Conservation (phyloP, 2,888 invertebrate species). For the Ceraclea dissimilis region DNA sequence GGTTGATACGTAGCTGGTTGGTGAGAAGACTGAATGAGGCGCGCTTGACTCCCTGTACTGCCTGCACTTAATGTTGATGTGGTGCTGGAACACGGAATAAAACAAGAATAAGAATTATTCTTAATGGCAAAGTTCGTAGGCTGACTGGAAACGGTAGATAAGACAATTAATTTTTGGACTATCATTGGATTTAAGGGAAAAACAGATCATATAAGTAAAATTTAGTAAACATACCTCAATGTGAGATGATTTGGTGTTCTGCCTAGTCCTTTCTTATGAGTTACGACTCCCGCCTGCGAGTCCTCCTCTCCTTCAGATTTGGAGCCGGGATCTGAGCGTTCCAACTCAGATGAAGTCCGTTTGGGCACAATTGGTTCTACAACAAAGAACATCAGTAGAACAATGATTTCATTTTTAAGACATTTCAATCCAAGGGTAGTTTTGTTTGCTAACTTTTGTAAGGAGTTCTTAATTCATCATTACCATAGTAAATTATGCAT, state of each 20-base stretch:
- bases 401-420: no score
- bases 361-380: conserved; percentile 28
- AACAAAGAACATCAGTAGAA: no score
- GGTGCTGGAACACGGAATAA: conserved; percentile 56
- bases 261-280: conserved; percentile 62
- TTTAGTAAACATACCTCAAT: conserved; percentile 50
- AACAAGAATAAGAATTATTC: background rate
- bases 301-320: conserved; percentile 86
- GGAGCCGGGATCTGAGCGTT: conserved; percentile 61
- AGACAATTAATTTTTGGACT: no score
- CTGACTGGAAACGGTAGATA: no score
- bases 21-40: conserved; percentile 89
- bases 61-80: conserved; percentile 91
- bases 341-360: conserved; percentile 40
- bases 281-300: conserved; percentile 59
- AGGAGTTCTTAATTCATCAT: no score
- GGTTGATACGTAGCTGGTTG: conserved; percentile 90
- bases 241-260: conserved; percentile 91
- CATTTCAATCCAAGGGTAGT: no score
- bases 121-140: no score
- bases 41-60: conserved; percentile 87
- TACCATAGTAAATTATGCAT: no score
- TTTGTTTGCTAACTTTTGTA: no score
- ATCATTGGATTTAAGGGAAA: background rate
- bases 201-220: background rate